Conservation (phyloP, 2,797 vertebrate species). For the Sebastes jordani region DNA sequence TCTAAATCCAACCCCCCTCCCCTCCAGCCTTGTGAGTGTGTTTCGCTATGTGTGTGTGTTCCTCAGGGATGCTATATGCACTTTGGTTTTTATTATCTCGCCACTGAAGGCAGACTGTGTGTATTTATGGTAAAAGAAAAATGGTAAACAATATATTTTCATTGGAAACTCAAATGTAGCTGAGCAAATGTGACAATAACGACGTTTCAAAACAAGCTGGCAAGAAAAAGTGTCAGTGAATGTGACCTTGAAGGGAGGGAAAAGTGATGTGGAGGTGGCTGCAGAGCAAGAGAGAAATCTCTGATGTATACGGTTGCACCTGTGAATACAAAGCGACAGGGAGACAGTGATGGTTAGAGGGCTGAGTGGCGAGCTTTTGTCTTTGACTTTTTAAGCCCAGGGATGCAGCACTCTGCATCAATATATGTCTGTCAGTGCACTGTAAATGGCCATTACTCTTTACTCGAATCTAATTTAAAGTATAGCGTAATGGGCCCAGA, state of each 20-base stretch:
- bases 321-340: constrained; percentile 39
- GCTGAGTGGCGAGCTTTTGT: constrained; percentile 28
- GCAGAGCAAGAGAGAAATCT: constrained; percentile 20
- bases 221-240: background rate
- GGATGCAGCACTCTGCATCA: constrained; percentile 41
- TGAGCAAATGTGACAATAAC: background rate
- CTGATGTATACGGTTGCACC: constrained; percentile 24
- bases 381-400: constrained; percentile 59
- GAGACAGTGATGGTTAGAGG: constrained; percentile 33
- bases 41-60: constrained; percentile 20
- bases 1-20: constrained; percentile 34
- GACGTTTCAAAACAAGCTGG: background rate
- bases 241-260: constrained; percentile 9
- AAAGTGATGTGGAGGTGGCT: constrained; percentile 7
- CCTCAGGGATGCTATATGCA: constrained; percentile 45
- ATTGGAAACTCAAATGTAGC: background rate
- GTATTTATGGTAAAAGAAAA: constrained; percentile 14
- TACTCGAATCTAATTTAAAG: background rate
- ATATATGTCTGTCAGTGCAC: constrained; percentile 21
- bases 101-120: background rate
- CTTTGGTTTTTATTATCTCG: constrained; percentile 40
- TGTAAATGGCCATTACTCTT: constrained; percentile 7
- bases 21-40: constrained; percentile 6
- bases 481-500: background rate
- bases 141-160: background rate